These are phyloP conservation scores for Patella ulyssiponensis DNA, from an alignment of 2,888 invertebrate species.

Conservation along the genomic window DNA sequence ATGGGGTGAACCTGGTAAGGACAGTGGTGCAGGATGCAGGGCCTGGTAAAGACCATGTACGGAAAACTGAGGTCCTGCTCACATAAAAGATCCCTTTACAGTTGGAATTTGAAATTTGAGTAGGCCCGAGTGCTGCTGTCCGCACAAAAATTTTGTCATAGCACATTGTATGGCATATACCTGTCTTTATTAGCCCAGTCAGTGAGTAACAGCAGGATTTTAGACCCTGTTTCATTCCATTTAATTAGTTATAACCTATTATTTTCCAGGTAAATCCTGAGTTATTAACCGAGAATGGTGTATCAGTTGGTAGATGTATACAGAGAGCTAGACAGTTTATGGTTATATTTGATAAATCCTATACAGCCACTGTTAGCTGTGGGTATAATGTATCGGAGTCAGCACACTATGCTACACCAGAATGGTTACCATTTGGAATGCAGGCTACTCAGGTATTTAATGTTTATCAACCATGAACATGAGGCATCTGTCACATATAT, in stretches of 20 bases:
- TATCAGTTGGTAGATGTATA: constrained; percentile 84
- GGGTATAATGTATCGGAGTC: constrained; percentile 93
- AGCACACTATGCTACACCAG: constrained; percentile 88
- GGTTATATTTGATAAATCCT: constrained; percentile 90
- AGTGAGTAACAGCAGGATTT: no score
- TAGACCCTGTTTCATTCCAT: no score
- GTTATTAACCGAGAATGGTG: constrained; percentile 82
- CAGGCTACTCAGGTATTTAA: constrained; percentile 79
- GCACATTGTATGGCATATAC: no score
- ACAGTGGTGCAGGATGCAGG: no score
- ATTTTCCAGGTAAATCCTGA: constrained; percentile 80
- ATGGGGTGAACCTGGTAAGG: no score
- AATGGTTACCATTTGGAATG: constrained; percentile 84
- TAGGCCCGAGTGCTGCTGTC: no score
- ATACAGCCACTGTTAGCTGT: constrained; percentile 88
- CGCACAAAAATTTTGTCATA: no score
- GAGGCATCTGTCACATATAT: background rate
- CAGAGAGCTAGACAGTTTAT: constrained; percentile 92
- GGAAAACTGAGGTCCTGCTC: no score
- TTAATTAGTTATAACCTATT: background rate
- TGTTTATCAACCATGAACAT: background rate
- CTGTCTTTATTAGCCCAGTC: no score
- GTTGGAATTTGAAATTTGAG: no score
- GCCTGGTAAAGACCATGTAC: no score
- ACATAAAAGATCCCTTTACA: no score